Conservation (phyloP, 1,140 invertebrate species). For the Trichogramma pretiosum region DNA sequence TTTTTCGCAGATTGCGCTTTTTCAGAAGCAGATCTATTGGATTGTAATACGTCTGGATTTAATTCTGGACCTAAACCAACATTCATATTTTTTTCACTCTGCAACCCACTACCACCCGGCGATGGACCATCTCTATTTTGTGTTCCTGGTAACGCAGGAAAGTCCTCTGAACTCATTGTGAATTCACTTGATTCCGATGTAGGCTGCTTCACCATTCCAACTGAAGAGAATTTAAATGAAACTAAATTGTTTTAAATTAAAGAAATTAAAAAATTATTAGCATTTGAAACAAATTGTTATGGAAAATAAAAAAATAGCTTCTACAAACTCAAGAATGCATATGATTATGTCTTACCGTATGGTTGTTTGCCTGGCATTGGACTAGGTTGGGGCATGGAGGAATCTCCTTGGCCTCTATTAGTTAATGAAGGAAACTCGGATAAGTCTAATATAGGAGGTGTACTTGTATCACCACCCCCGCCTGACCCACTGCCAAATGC, state of each 20-base stretch:
- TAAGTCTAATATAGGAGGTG: constrained; percentile 74
- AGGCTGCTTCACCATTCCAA: constrained; percentile 93
- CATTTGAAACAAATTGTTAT: too few relatives aligned
- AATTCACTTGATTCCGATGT: constrained; percentile 88
- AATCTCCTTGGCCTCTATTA: constrained; percentile 66
- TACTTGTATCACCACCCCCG: constrained; percentile 61
- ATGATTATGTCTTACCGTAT: constrained; percentile 60
- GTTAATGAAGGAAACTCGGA: constrained; percentile 86
- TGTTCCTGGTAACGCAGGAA: constrained; percentile 86
- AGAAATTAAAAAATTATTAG: constrained; percentile 7
- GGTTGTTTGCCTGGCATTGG: constrained; percentile 78
- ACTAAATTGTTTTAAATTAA: constrained; percentile 5
- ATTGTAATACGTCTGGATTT: constrained; percentile 40
- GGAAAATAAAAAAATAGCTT: not conserved
- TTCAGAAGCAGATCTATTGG: constrained; percentile 42
- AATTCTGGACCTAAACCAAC: constrained; percentile 46
- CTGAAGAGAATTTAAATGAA: constrained; percentile 40
- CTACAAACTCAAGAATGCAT: not conserved
- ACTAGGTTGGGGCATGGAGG: constrained; percentile 66
- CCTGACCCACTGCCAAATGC: constrained; percentile 57
- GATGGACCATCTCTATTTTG: constrained; percentile 49
- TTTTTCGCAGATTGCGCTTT: constrained; percentile 52
- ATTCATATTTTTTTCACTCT: constrained; percentile 49
- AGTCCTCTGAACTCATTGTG: constrained; percentile 96
- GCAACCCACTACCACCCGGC: constrained; percentile 41